Evolutionary conservation across 2,888 invertebrate species (phyloP).

Genomic region (Nycteola revayana): DNA sequence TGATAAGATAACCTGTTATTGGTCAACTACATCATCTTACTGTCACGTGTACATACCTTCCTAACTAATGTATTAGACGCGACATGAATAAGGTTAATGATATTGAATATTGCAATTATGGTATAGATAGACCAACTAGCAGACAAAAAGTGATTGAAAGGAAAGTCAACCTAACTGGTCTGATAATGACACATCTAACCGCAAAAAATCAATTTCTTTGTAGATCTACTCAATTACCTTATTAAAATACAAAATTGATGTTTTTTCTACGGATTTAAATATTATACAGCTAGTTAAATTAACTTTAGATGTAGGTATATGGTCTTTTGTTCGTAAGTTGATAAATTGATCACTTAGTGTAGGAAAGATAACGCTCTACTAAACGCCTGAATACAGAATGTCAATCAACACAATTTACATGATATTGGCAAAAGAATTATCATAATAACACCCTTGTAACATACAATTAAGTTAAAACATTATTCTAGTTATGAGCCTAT

Average conservation of each 20-base stretch:
- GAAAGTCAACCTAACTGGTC: constrained; percentile 10
- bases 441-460: constrained; percentile 38
- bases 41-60: no score
- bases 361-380: no score
- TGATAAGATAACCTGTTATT: no score
- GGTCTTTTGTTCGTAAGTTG: no score
- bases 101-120: constrained; percentile 12
- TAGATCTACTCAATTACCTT: no score
- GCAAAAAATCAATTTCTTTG: constrained; percentile 1
- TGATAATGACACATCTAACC: constrained; percentile 2
- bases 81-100: background rate
- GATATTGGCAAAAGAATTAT: constrained; percentile 38
- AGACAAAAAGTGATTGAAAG: constrained; percentile 21
- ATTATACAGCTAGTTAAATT: no score
- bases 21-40: no score
- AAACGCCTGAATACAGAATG: constrained; percentile 30
- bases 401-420: constrained; percentile 37
- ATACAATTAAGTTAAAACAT: constrained; percentile 15
- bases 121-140: background rate
- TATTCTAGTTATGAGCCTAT: constrained; percentile 34
- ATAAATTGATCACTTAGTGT: no score
- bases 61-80: no score
- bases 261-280: no score
- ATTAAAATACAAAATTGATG: no score
- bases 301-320: no score